Conservation (phyloP, 2,113 vertebrate genomes). For the Tupaia tana region DNA sequence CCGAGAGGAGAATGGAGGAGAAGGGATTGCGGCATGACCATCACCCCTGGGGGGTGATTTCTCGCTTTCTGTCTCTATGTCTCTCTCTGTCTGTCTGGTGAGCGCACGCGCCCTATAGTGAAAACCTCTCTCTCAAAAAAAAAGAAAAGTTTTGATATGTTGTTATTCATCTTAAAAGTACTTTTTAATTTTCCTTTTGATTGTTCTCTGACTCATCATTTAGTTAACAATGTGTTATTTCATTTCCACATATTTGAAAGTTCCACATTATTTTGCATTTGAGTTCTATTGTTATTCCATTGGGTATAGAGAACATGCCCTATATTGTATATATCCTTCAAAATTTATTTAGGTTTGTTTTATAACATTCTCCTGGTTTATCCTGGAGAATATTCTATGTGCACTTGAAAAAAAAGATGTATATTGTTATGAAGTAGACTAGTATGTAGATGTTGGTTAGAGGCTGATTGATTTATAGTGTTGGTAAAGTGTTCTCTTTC, state of each 20-base stretch:
- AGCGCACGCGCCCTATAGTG: no score
- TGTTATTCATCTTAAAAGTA: background rate
- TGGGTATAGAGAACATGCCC: background rate
- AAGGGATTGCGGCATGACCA: no score
- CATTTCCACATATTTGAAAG: background rate
- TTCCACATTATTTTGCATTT: background rate
- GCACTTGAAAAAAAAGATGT: background rate
- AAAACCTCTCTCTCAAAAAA: no score
- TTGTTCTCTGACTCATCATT: background rate
- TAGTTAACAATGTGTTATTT: background rate
- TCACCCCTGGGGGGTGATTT: no score
- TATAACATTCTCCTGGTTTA: background rate
- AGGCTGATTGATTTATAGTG: background rate
- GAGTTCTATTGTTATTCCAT: background rate
- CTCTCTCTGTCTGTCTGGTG: no score
- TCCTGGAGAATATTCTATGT: background rate
- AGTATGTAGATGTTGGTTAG: background rate
- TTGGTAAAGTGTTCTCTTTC: background rate
- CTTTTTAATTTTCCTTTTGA: background rate
- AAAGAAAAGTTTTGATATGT: no score
- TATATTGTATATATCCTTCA: background rate
- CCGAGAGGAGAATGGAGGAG: no score
- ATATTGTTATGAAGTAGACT: no score
- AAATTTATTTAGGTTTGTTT: background rate
- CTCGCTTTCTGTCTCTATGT: no score